phyloP scores from a whole-genome alignment of 2,113 vertebrate genomes.

The Onychorhynchus coronatus region DNA sequence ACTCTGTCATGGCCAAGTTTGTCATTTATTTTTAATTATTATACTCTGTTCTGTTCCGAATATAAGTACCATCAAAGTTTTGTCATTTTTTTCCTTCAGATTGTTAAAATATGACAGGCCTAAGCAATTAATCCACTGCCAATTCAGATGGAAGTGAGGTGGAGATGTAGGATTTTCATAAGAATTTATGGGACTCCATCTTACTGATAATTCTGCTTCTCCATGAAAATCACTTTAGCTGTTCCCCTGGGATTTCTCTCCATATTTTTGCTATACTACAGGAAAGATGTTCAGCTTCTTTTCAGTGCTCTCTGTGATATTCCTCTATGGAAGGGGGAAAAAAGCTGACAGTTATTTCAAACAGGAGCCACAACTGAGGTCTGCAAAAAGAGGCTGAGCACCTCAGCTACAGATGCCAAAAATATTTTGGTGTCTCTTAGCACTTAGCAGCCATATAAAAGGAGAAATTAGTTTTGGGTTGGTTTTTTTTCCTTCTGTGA shows the following conservation, averaged over 20 bases:
- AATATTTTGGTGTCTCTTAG: background rate
- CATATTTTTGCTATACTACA: background rate
- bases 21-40: conserved; percentile 10
- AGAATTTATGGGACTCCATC: background rate
- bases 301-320: background rate
- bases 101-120: background rate
- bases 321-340: background rate
- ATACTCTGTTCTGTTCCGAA: background rate
- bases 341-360: background rate
- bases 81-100: background rate
- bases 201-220: background rate
- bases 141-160: background rate
- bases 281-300: background rate
- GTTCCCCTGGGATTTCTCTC: background rate
- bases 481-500: background rate
- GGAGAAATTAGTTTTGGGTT: background rate
- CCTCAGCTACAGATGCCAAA: background rate
- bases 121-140: background rate
- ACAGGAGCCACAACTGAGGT: background rate
- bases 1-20: background rate
- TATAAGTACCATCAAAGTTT: background rate
- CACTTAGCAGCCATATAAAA: background rate
- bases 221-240: background rate
- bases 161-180: background rate
- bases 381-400: background rate